Base-by-base conservation (phyloP, 30 jellyfish, hydroid and myxozoan genomes). In the Aurelia sp. region DNA sequence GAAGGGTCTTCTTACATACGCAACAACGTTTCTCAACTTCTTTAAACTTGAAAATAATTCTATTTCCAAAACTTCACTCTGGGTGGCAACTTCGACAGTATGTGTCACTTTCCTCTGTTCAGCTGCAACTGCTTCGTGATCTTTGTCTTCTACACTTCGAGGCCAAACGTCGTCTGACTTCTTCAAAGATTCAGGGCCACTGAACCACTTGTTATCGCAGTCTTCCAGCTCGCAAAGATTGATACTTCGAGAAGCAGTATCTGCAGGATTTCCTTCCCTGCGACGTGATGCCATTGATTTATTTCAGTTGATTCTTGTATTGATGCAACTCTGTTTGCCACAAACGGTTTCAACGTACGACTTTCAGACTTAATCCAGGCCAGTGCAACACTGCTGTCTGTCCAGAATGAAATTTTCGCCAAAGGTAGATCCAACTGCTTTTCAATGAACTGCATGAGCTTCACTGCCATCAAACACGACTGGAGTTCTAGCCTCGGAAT, bases 231-330 rank as follows among this genome's bases (percentile, higher is more conserved):
- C 84, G 10, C 52, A 33, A 8, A 85, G 76, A 19, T 72, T 85
- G 30, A 22, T 20, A 11, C 89, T 81, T 63, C 90, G 76, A 41
- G 85, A 51, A 30, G 85, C 85, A 15, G 44, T 9, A 59, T 86
- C 96, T 38, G 90, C 90, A 44, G 81, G 83, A 47, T 76, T 74
- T 55, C 78, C 38, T 86, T 86, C 33, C 89, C 84, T 13, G 91
- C 70, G 58, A 74, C 76, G 38, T 86, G 87, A 17, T 68, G 72
- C 96, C 96, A 86, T 51, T 85, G 79, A n/a, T 16, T 22, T 53
- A 61, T 61, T 35, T 47, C 57, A 17, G 93, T 68, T 19, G 27
- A 31, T 50, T 53, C 73, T 61, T 85, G 94, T 47, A 72, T 72
- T 50, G 57, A 61, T 63, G 82, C 83, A 58, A 85, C 78, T 61